A percentile compares a stretch with the other conserved stretches of the same genome.
Conservation (phyloP, 2,888 invertebrate genomes). For the Morinoia aosen region DNA sequence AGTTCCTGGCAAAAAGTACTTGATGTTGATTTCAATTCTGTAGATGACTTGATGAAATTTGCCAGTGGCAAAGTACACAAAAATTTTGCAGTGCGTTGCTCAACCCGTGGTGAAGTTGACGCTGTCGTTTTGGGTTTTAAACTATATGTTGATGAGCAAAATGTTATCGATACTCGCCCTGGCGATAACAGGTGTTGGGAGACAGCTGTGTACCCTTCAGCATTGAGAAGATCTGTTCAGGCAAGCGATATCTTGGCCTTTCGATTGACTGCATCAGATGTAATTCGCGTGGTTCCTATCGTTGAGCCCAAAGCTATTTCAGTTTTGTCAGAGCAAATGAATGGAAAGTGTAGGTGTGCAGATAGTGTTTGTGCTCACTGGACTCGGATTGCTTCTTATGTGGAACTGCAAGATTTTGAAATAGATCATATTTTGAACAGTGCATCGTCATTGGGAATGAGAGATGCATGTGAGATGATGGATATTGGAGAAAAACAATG, state of each 20-base stretch:
- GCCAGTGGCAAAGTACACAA: constrained; percentile 70
- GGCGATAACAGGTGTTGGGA: constrained; percentile 79
- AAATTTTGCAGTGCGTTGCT: constrained; percentile 72
- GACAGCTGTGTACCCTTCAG: constrained; percentile 79
- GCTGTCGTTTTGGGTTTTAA: constrained; percentile 83
- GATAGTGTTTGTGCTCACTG: background rate
- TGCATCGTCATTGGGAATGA: background rate
- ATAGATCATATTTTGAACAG: background rate
- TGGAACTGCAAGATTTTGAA: background rate
- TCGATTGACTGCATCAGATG: background rate
- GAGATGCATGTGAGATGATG: background rate
- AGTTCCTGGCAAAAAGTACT: constrained; percentile 76
- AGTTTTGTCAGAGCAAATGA: background rate
- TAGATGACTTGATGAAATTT: constrained; percentile 73
- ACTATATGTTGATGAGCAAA: constrained; percentile 78
- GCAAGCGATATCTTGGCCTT: background rate
- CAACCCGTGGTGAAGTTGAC: constrained; percentile 76
- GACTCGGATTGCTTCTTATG: background rate
- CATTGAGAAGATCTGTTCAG: background rate
- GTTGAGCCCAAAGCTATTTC: background rate
- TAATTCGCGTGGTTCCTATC: background rate
- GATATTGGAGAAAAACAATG: background rate
- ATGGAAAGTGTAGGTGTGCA: background rate
- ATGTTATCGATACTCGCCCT: constrained; percentile 78
- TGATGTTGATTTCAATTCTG: constrained; percentile 78